phyloP scores from a whole-genome alignment of 2,888 invertebrate species.

The Melieria crassipennis region DNA sequence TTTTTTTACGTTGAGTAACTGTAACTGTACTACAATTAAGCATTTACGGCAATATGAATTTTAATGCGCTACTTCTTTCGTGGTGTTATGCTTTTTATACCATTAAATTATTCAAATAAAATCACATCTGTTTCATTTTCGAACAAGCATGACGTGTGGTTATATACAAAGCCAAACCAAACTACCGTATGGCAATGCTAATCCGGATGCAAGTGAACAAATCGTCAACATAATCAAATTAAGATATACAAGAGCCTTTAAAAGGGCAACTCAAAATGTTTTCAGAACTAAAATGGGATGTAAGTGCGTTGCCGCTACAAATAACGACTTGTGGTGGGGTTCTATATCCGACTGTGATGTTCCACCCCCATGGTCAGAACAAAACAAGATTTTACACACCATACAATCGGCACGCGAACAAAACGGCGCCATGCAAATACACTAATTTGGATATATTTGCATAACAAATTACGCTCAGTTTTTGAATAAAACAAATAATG shows the following conservation, averaged over 20 bases:
- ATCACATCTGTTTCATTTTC: slow-evolving; percentile 40
- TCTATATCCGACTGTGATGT: no score
- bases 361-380: no score
- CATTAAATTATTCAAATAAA: slow-evolving; percentile 16
- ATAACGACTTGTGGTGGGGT: no score
- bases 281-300: no score
- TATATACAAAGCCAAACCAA: slow-evolving; percentile 21
- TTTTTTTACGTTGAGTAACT: no score
- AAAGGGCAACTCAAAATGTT: slow-evolving; percentile 51
- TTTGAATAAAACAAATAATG: slow-evolving; percentile 55
- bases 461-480: slow-evolving; percentile 62
- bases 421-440: slow-evolving; percentile 40
- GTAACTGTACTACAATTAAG: no score
- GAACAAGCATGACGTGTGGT: neutral
- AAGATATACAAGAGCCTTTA: slow-evolving; percentile 49
- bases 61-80: slow-evolving; percentile 1
- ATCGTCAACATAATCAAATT: slow-evolving; percentile 59
- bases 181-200: slow-evolving; percentile 33
- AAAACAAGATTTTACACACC: neutral
- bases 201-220: slow-evolving; percentile 46
- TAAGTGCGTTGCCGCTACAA: no score
- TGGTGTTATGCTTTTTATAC: no score
- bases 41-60: neutral
- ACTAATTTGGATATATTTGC: slow-evolving; percentile 57
- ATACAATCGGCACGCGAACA: slow-evolving; percentile 5